Evolutionary conservation across 1,140 invertebrate species (phyloP), one percentile per base, ranked within the genome.

Genomic region (Calliphora vicina): DNA sequence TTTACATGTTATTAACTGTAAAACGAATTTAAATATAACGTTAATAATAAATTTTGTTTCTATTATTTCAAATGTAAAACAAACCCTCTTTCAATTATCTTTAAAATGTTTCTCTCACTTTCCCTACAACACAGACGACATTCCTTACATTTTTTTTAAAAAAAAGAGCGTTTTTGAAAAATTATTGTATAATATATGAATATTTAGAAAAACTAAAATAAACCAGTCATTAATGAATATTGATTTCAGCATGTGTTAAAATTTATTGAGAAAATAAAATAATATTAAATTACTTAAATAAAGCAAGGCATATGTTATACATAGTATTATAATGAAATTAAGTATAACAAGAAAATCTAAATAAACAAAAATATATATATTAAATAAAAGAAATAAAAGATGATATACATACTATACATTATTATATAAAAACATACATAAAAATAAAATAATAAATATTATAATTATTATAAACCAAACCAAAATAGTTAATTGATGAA

Each of bases 401-500:
- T 73, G 17, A 74, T 50, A 82, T 82, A 82, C 25, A 72, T 73
- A 43, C 27, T 35, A 82, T 82, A 82, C 43, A 71, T 50, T n/a
- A 78, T 78, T 45, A 74, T 82, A 85, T 57, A 82, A 82, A 83
- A 84, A 82, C 80, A 84, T 83, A 84, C 45, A 84, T 74, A 43
- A 83, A 81, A 80, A 83, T 26, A 27, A 45, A 61, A 23, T 35
- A 45, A 83, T 80, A 83, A 57, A 83, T 80, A 83, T 83, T 83
- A 80, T 80, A 57, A 83, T 76, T 29, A 76, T 76, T 76, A 76
- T 76, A 35, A 76, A 57, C 50, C 73, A 76, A 76, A 57, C 1
- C 15, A 82, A 80, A 83, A 83, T 83, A 83, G 83, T 83, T 83
- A 83, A 83, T 81, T 83, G 83, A 83, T 83, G 83, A 83, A 83